phyloP scores from a whole-genome alignment of 2,888 invertebrate genomes.

The Danaus chrysippus region DNA sequence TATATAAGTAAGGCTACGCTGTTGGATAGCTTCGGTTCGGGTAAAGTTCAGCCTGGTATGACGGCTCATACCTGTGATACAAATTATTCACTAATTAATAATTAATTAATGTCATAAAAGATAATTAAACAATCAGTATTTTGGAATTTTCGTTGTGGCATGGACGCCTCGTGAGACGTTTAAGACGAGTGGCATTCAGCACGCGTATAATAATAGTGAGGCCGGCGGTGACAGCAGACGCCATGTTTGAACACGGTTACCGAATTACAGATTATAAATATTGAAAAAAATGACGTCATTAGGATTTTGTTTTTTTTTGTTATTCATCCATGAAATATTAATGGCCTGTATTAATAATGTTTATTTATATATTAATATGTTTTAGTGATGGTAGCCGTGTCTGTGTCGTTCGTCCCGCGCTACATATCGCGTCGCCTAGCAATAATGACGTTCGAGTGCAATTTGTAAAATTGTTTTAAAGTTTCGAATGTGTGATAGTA shows the following conservation, averaged over 20 bases:
- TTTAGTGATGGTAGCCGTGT: conserved; percentile 8
- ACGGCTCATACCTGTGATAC: conserved; percentile 44
- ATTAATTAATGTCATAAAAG: conserved; percentile 26
- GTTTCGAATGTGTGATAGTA: conserved; percentile 81
- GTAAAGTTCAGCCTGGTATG: conserved; percentile 36
- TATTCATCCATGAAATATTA: neutral
- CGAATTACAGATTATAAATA: too few species aligned
- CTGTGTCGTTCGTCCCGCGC: conserved; percentile 13
- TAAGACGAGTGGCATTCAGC: neutral
- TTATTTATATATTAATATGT: neutral
- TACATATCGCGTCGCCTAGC: conserved; percentile 70
- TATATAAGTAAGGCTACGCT: conserved; percentile 36
- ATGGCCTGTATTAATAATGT: neutral
- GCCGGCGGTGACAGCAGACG: neutral
- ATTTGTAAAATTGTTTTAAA: conserved; percentile 78
- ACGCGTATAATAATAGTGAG: neutral
- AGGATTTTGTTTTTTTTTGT: neutral
- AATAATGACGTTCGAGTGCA: conserved; percentile 76
- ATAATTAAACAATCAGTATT: conserved; percentile 32
- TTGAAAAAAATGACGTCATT: neutral
- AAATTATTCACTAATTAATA: conserved; percentile 28
- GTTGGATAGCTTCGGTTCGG: conserved; percentile 40
- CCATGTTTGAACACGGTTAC: neutral
- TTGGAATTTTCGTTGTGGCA: conserved; percentile 22
- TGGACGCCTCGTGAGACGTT: neutral